Evolutionary conservation across 2,113 vertebrate species (phyloP).

Genomic region (Paracanthobrama guichenoti): DNA sequence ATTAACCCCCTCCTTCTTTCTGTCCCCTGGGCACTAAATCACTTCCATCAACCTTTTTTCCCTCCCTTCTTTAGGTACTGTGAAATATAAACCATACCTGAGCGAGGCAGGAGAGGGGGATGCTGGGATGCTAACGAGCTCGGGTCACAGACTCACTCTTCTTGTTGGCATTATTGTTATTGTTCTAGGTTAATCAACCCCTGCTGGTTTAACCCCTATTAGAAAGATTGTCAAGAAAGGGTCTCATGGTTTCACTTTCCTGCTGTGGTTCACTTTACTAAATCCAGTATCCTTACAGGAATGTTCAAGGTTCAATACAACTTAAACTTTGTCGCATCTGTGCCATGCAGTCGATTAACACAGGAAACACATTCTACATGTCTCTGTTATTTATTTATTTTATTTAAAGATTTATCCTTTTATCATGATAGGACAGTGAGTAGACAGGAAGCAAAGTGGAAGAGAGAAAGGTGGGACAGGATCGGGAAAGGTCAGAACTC

Average conservation of each 20-base stretch:
- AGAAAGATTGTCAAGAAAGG: slow-evolving; percentile 43
- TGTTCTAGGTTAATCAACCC: slow-evolving; percentile 71
- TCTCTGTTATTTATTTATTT: not conserved
- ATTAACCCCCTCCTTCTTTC: slow-evolving; percentile 32
- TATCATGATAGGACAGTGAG: too few species aligned
- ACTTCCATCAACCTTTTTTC: slow-evolving; percentile 42
- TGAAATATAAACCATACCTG: slow-evolving; percentile 64
- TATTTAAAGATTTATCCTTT: too few species aligned
- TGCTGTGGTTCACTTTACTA: not conserved
- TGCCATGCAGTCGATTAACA: not conserved
- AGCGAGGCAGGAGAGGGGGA: slow-evolving; percentile 12
- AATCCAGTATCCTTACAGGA: slow-evolving; percentile 5
- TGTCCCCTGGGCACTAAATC: slow-evolving; percentile 48
- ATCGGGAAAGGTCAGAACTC: too few species aligned
- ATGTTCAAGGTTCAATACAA: not conserved
- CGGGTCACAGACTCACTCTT: slow-evolving; percentile 67
- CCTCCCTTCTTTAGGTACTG: slow-evolving; percentile 27
- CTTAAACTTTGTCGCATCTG: not conserved
- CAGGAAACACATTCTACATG: not conserved
- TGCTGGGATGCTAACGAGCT: slow-evolving; percentile 65
- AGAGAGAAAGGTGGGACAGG: too few species aligned
- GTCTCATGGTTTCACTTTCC: not conserved
- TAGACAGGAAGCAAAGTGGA: too few species aligned
- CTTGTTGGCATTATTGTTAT: slow-evolving; percentile 70
- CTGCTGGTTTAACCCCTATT: slow-evolving; percentile 59